Conservation (phyloP, 2,113 vertebrate genomes). For the Melanocharis versteri region DNA sequence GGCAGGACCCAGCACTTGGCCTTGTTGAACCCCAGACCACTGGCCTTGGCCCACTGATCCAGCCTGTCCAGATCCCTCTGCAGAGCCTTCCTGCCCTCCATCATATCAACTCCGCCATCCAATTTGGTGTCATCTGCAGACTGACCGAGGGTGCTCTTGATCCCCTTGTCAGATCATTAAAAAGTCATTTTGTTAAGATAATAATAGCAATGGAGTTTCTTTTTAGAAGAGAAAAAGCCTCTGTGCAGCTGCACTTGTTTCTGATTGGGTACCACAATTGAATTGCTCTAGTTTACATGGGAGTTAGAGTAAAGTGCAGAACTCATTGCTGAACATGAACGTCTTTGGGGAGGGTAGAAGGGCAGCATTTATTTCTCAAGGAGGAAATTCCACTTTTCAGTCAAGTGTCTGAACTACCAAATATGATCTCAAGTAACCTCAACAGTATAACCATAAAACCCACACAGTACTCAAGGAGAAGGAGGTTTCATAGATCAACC, state of each 20-base stretch:
- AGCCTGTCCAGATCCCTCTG: neutral
- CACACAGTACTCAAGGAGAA: neutral
- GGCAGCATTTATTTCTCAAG: neutral
- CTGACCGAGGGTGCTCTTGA: neutral
- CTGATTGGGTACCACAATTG: neutral
- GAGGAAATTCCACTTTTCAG: neutral
- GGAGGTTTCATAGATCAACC: neutral
- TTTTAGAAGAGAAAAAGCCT: neutral
- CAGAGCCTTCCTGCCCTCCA: neutral
- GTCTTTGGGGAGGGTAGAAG: neutral
- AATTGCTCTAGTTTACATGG: neutral
- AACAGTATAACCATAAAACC: neutral
- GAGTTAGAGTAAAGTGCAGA: neutral
- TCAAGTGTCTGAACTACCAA: neutral
- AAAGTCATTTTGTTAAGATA: neutral
- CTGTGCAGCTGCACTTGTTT: neutral
- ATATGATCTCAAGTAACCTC: neutral
- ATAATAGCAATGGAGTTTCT: neutral
- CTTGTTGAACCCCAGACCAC: neutral
- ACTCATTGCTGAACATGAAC: neutral
- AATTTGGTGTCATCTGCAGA: neutral
- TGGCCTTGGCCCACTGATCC: neutral
- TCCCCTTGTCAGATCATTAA: neutral
- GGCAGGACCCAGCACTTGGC: fast-evolving
- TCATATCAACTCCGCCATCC: neutral